phyloP scores from a whole-genome alignment of 2,113 vertebrate species.

The Micronycteris hirsuta region DNA sequence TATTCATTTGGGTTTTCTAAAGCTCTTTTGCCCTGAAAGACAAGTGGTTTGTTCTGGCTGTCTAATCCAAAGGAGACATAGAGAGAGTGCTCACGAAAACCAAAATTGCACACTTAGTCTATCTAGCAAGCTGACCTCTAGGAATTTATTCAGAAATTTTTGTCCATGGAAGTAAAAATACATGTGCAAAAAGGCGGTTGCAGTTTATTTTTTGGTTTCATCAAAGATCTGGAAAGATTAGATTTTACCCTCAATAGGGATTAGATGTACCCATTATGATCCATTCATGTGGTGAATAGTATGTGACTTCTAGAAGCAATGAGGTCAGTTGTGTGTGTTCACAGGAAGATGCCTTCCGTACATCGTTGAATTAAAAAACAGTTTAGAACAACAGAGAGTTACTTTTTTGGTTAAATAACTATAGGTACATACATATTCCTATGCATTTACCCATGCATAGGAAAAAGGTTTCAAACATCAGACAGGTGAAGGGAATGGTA shows the following conservation, averaged over 20 bases:
- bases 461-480: not conserved
- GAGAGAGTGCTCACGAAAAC: not conserved
- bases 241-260: not conserved
- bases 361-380: slow-evolving; percentile 7
- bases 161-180: not conserved
- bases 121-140: not conserved
- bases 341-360: not conserved
- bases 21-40: not conserved
- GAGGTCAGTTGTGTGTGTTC: not conserved
- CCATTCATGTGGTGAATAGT: not conserved
- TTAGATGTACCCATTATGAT: not conserved
- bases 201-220: not conserved
- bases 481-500: not conserved
- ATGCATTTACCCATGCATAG: not conserved
- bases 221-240: not conserved
- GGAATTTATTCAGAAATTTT: not conserved
- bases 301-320: not conserved
- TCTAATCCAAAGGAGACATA: not conserved
- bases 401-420: not conserved
- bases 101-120: not conserved
- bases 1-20: not conserved
- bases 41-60: not conserved
- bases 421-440: not conserved
- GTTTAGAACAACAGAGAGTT: not conserved
- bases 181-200: not conserved